Base-by-base conservation (phyloP, 2,888 invertebrate species). In the Mesoligia furuncula region DNA sequence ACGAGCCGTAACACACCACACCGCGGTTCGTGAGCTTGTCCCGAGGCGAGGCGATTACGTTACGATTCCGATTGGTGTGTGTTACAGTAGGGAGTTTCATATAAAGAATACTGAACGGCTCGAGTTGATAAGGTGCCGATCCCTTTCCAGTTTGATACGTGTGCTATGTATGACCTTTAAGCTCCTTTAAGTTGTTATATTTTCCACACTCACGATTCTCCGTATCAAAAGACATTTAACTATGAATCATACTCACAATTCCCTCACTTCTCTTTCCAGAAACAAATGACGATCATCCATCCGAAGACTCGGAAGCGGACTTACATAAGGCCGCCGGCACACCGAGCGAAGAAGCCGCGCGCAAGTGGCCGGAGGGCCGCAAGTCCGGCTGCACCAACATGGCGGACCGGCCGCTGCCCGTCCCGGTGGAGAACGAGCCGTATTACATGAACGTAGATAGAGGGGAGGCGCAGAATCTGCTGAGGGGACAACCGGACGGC, bases 401-500 rank as follows among this genome's bases (percentile, higher is more conserved):
- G 97, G 95, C 95, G 1, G 96, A 95, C 70, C 90, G 97, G 61
- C 97, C 97, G 4, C 92, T 97, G n/a, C 97, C 97, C 0, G 95
- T 97, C 80, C 97, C 97, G 2, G 95, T 97, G 62, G 97, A 97
- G 83, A 96, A 95, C 87, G 97, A 97, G 90, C 94, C 97, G 64
- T 97, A 97, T 87, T 97, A 97, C 93, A 97, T 97, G 96, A 94
- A 96, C 84, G 95, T 97, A 77, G 96, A 97, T 76, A 91, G 97
- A 75, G 92, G 91, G 7, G 95, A 95, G 80, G 97, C 97, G 0
- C 97, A 97, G 90, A 95, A 95, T 76, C 86, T 97, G 77, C 90
- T 97, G 86, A 93, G 92, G 73, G 96, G 97, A 4, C 97, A 97
- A 83, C 97, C 97, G n/a, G 97, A 97, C 90, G 97, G 97, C 15